Conservation (phyloP, 2,888 invertebrate genomes). For the Sphecodes monilicornis region DNA sequence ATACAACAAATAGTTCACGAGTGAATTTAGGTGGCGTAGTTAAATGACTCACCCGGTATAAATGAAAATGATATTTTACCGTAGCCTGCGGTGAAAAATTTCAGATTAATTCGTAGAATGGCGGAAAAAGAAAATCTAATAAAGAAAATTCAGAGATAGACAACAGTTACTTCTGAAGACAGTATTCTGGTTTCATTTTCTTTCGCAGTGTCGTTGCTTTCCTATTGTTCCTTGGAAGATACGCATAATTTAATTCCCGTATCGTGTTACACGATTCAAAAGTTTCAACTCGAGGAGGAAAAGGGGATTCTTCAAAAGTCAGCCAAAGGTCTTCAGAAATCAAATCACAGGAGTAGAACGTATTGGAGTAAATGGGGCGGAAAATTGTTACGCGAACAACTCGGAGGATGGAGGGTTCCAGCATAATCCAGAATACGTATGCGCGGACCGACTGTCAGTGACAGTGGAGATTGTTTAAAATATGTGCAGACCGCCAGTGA, state of each 20-base stretch:
- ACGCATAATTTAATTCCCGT: not conserved
- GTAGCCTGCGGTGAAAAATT: not conserved
- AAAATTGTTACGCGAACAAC: constrained; percentile 23
- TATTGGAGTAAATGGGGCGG: not conserved
- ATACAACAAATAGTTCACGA: too few relatives aligned
- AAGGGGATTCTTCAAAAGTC: not conserved
- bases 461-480: not conserved
- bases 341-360: not conserved
- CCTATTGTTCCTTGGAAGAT: not conserved
- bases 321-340: constrained; percentile 12
- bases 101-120: not conserved
- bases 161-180: too few relatives aligned
- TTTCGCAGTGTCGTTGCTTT: not conserved
- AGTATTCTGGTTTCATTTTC: too few relatives aligned
- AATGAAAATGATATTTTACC: not conserved
- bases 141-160: too few relatives aligned
- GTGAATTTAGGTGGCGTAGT: too few relatives aligned
- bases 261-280: not conserved
- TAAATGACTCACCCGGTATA: too few relatives aligned
- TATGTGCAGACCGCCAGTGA: not conserved
- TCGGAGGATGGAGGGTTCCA: not conserved
- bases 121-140: too few relatives aligned
- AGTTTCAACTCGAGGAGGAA: not conserved
- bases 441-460: not conserved
- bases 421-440: not conserved